Base-by-base conservation (phyloP, 2,888 invertebrate species). In the Rhingia rostrata region DNA sequence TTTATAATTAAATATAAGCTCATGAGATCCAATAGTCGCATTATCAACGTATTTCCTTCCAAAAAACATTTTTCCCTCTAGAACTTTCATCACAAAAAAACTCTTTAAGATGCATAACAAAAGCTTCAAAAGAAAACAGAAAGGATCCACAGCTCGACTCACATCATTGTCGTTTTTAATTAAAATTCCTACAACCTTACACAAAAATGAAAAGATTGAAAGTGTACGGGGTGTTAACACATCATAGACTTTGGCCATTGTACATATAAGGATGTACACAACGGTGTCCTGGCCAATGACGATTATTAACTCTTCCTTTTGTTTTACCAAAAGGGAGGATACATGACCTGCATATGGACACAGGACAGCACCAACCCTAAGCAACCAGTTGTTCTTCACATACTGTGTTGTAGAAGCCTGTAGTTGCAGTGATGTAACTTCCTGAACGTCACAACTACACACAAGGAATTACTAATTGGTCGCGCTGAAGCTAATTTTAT, bases 381-480 rank as follows among this genome's bases (percentile, higher is more conserved):
- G 39, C 56, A 49, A 56, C 35, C 43, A 43, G 45, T 39, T 64
- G 51, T 6, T 41, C 32, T 60, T 32, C 7, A 32, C 4, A 10
- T n/a, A 7, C 43, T 53, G 41, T 33, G 47, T 9, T 33, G 39
- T 22, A 41, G 22, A 47, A 41, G 39, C 51, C 30, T 35, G 22
- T n/a, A 10, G 39, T 9, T 14, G 22, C 32, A 45, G 1, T 14
- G 53, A 58, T 64, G 49, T 54, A 74, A 9, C 49, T 14, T 37
- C 56, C 39, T 5, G 56, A 58, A 63, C 63, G 32, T 72, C 61
- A 78, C 74, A 74, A 49, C 43, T 66, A 70, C 66, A 54, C 78
- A 82, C 72, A 83, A 63, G 78, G 67, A 78, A 78, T 78, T 67
- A 37, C 56, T 67, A 83, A 83, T 78, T 83, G 78, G 72, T 41